Evolutionary conservation across 2,113 vertebrate genomes (phyloP).

Genomic region (Ictalurus punctatus): DNA sequence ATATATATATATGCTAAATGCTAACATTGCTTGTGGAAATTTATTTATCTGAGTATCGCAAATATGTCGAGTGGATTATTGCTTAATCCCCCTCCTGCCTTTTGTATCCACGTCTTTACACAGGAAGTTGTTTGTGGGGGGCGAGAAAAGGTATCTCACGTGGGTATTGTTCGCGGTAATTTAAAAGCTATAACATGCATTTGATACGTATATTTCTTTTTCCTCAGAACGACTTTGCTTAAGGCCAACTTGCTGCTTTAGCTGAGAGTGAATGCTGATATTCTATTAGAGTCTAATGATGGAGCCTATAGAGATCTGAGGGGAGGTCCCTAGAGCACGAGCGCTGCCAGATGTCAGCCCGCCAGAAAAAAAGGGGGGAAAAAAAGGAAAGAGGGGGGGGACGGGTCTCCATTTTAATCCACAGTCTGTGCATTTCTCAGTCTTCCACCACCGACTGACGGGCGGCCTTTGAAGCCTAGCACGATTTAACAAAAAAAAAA

Average conservation of each 20-base stretch:
- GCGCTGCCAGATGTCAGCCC: slow-evolving; percentile 80
- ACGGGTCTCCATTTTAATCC: slow-evolving; percentile 79
- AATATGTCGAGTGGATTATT: neutral
- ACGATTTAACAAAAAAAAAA: slow-evolving; percentile 40
- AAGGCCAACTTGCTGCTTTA: slow-evolving; percentile 70
- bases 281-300: slow-evolving; percentile 86
- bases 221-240: slow-evolving; percentile 62
- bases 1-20: neutral
- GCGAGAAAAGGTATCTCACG: neutral
- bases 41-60: neutral
- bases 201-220: slow-evolving; percentile 56
- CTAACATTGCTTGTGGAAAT: neutral
- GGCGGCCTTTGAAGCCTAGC: slow-evolving; percentile 68
- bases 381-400: slow-evolving; percentile 51
- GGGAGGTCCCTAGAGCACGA: slow-evolving; percentile 78
- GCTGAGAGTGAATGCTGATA: slow-evolving; percentile 84
- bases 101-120: neutral
- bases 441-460: slow-evolving; percentile 55
- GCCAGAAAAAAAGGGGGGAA: slow-evolving; percentile 77
- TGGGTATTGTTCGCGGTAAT: slow-evolving; percentile 13
- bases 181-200: slow-evolving; percentile 36
- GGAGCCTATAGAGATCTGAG: slow-evolving; percentile 76
- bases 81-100: neutral
- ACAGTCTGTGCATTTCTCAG: slow-evolving; percentile 64
- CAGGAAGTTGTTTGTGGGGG: neutral